phyloP scores from a whole-genome alignment of 2,888 invertebrate species.

The Aporophyla nigra region DNA sequence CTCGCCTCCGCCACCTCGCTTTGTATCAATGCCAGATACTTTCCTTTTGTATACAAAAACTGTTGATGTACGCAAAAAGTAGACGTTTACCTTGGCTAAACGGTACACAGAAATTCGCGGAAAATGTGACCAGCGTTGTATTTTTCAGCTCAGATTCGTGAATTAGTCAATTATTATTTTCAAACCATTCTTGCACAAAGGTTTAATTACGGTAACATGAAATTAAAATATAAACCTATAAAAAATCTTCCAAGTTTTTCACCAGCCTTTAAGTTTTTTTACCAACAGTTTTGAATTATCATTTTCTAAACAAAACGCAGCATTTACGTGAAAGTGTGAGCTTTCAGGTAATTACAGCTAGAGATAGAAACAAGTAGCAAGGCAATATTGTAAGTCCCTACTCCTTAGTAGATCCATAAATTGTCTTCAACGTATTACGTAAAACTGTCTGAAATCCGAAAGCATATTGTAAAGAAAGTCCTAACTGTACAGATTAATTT shows the following conservation, averaged over 20 bases:
- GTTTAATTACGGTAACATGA: not conserved
- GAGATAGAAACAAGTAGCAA: not conserved
- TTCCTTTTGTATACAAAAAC: conserved; percentile 72
- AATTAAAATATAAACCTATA: not conserved
- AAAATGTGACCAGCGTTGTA: conserved; percentile 5
- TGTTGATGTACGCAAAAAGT: conserved; percentile 55
- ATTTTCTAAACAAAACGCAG: not conserved
- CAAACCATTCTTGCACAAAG: not conserved
- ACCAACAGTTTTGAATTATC: not conserved
- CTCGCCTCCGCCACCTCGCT: conserved; percentile 79
- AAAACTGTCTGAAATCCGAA: conserved; percentile 34
- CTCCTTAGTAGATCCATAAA: conserved; percentile 6
- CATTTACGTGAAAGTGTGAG: not conserved
- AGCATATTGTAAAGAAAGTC: conserved; percentile 37
- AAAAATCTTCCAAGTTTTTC: not conserved
- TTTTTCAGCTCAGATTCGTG: not conserved
- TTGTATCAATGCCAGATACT: conserved; percentile 80
- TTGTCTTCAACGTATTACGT: conserved; percentile 26
- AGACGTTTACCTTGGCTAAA: conserved; percentile 18
- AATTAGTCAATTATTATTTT: not conserved
- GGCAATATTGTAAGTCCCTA: conserved; percentile 4
- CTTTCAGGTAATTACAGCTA: not conserved
- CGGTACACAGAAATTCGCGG: not conserved
- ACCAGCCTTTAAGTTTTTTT: not conserved
- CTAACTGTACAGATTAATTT: conserved; percentile 52